Evolutionary conservation across 2,113 vertebrate species (phyloP).

Genomic region (Dendrocopos noguchii): DNA sequence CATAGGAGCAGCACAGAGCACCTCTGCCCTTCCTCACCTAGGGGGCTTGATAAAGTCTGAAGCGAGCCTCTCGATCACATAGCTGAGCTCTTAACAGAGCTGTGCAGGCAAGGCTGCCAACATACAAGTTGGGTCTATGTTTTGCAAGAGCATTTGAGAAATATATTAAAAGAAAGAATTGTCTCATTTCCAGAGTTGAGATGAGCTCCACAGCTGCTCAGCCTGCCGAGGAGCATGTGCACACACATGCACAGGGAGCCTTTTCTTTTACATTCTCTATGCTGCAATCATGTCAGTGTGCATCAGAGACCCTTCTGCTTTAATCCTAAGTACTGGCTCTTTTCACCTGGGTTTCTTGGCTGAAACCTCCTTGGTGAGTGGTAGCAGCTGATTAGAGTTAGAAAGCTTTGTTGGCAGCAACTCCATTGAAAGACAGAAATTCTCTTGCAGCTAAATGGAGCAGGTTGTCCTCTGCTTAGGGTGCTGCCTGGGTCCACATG

Average conservation of each 20-base stretch:
- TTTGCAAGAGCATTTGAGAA: not conserved
- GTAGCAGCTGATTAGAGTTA: not conserved
- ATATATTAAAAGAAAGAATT: not conserved
- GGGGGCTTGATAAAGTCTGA: not conserved
- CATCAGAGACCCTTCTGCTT: not conserved
- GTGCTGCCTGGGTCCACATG: not conserved
- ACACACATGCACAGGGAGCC: accelerated
- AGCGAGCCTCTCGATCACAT: no score
- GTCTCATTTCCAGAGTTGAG: not conserved
- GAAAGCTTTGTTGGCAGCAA: not conserved
- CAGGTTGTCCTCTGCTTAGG: not conserved
- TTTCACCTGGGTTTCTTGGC: not conserved
- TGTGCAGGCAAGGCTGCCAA: not conserved
- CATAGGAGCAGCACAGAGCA: not conserved
- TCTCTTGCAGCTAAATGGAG: not conserved
- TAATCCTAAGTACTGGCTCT: not conserved
- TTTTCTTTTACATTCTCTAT: not conserved
- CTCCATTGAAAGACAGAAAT: not conserved
- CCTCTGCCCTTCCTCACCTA: not conserved
- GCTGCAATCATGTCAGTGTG: accelerated
- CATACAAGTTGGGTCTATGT: not conserved
- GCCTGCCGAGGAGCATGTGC: accelerated
- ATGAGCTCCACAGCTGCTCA: not conserved
- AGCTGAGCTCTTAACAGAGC: not conserved
- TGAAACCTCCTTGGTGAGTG: not conserved